Evolutionary conservation across 2,888 invertebrate species (phyloP), one percentile per base, ranked within the genome.

Genomic region (Gisinianus flammeolus): DNA sequence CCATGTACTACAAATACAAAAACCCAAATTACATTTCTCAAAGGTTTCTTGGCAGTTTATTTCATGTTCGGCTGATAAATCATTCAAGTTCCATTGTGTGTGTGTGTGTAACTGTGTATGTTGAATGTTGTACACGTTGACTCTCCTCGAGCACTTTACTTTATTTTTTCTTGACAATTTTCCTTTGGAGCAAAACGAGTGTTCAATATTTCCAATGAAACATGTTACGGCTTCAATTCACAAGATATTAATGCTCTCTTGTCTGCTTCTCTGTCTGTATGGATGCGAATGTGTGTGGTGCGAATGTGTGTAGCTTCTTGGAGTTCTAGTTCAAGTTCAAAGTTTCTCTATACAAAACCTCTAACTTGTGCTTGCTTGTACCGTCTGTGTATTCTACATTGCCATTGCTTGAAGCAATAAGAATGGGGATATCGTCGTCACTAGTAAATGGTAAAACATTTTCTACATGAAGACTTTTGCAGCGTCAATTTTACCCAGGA

Each of bases 171-270:
- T 44, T 44, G 44, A 44, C 44, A 44, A 44, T 19, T 19, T 6
- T 6, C 44, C 19, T 44, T 44, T 2, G 35, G 44, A 44, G n/a
- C n/a, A n/a, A 44, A 44, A 16, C 19, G 44, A 44, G 62, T 26
- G 62, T 62, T 62, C 62, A 62, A 62, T 62, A 62, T 62, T 62
- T 62, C 62, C 26, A 26, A 62, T 26, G 28, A 62, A 62, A 62
- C 28, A 6, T 62, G 24, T 62, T 26, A 26, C 62, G 26, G 62
- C 62, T 62, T 22, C 62, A 62, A 3, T 62, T 28, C 26, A 26
- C 24, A 22, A 62, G 26, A 62, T 62, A 62, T 70, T 30, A 22
- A 68, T 68, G 19, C 35, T 31, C 2, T 64, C 12, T 28, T 28
- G 64, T 64, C 30, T 3, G n/a, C 64, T 10, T 24, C 12, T 31